phyloP scores from a whole-genome alignment of 2,797 vertebrate species.

The Fundulus diaphanus region DNA sequence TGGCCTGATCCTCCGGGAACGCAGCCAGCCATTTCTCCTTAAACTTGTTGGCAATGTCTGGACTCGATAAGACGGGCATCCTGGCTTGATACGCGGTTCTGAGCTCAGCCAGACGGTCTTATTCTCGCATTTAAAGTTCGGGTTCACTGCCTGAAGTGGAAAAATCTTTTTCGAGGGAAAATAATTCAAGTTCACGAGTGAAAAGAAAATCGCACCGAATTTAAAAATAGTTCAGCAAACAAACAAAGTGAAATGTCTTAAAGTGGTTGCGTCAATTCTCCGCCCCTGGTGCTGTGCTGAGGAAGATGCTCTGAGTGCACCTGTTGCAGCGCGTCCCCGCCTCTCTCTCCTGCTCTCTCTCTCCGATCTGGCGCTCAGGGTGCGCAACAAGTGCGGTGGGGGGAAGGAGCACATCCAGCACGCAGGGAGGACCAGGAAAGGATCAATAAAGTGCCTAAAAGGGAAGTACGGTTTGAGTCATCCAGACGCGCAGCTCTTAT shows the following conservation, averaged over 20 bases:
- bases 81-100: conserved; percentile 37
- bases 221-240: neutral
- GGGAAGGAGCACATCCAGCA: conserved; percentile 53
- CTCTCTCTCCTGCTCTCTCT: conserved; percentile 36
- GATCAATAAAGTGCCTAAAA: too few species aligned
- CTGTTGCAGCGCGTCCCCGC: conserved; percentile 68
- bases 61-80: conserved; percentile 85
- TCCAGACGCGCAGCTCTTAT: neutral
- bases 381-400: conserved; percentile 83
- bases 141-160: conserved; percentile 7
- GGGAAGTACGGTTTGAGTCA: conserved; percentile 5
- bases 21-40: conserved; percentile 79
- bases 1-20: conserved; percentile 74
- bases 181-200: neutral
- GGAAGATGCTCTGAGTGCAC: conserved; percentile 64
- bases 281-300: conserved; percentile 41
- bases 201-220: neutral
- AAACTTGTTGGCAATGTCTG: conserved; percentile 80
- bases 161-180: neutral
- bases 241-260: neutral
- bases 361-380: too few species aligned
- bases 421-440: conserved; percentile 10
- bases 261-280: conserved; percentile 19
- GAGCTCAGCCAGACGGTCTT: conserved; percentile 5
- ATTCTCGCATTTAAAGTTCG: conserved; percentile 68